These are phyloP conservation scores for Sapajus apella DNA, from an alignment of 2,113 vertebrate genomes.

Conservation along the genomic window DNA sequence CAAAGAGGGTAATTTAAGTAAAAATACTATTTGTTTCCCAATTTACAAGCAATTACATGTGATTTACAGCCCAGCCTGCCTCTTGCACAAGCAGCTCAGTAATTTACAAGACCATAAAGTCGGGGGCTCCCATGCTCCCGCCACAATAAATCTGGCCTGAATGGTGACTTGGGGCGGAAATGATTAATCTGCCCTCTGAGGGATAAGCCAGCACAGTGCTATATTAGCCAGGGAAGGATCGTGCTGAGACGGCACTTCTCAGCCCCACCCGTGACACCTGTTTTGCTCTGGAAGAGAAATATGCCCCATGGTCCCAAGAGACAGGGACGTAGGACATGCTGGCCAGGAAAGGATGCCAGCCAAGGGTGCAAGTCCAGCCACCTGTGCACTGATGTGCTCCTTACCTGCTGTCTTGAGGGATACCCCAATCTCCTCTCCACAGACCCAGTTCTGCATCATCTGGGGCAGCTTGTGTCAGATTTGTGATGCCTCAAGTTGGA, in stretches of 20 bases:
- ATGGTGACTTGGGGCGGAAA: slow-evolving; percentile 79
- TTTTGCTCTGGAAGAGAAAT: slow-evolving; percentile 80
- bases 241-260: slow-evolving; percentile 83
- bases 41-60: slow-evolving; percentile 86
- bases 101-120: slow-evolving; percentile 89
- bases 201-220: slow-evolving; percentile 76
- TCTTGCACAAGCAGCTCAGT: slow-evolving; percentile 84
- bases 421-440: neutral
- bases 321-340: neutral
- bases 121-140: slow-evolving; percentile 78
- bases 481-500: slow-evolving; percentile 23
- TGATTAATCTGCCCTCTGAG: slow-evolving; percentile 85
- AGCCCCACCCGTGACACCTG: slow-evolving; percentile 57
- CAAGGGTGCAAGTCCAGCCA: neutral
- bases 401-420: neutral
- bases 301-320: slow-evolving; percentile 46
- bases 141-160: slow-evolving; percentile 80
- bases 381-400: neutral
- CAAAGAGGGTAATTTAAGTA: slow-evolving; percentile 81
- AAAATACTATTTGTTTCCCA: slow-evolving; percentile 87
- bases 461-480: neutral
- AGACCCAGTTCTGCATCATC: neutral
- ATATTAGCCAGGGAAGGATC: slow-evolving; percentile 78
- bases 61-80: slow-evolving; percentile 84
- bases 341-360: neutral